These are phyloP conservation scores for Melanogrammus aeglefinus DNA, from an alignment of 2,797 vertebrate genomes.

Conservation along the genomic window DNA sequence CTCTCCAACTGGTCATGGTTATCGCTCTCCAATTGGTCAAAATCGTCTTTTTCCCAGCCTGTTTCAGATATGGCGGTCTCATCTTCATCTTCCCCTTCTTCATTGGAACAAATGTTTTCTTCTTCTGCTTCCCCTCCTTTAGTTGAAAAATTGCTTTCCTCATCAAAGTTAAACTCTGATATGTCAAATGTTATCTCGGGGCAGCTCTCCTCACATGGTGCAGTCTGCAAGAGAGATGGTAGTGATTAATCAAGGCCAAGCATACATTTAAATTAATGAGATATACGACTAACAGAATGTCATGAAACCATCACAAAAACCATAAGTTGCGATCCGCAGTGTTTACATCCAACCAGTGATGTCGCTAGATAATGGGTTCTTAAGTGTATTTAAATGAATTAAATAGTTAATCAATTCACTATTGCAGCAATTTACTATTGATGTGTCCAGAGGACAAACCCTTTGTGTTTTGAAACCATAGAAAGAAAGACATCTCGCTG, in stretches of 20 bases:
- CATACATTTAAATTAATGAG: not conserved
- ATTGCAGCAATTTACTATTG: too few species aligned
- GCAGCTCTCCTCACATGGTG: not conserved
- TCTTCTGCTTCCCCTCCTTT: conserved; percentile 17
- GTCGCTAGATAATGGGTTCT: too few species aligned
- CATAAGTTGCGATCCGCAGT: too few species aligned
- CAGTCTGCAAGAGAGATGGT: conserved; percentile 23
- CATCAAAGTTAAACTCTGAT: conserved; percentile 27
- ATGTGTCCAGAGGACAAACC: too few species aligned
- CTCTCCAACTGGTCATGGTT: not conserved
- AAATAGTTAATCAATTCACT: too few species aligned
- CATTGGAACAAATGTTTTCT: conserved; percentile 19
- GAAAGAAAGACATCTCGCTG: too few species aligned
- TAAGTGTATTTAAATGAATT: too few species aligned
- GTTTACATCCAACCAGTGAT: too few species aligned
- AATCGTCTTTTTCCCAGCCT: conserved; percentile 4
- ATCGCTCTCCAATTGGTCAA: conserved; percentile 19
- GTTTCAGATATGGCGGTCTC: conserved; percentile 14
- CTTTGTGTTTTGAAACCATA: too few species aligned
- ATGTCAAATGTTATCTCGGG: not conserved
- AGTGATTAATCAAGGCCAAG: not conserved
- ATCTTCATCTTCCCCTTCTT: conserved; percentile 19
- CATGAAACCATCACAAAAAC: too few species aligned
- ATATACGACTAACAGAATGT: too few species aligned
- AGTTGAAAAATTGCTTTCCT: conserved; percentile 26